Evolutionary conservation across 2,888 invertebrate genomes (phyloP).

Genomic region (Agrochola lota): DNA sequence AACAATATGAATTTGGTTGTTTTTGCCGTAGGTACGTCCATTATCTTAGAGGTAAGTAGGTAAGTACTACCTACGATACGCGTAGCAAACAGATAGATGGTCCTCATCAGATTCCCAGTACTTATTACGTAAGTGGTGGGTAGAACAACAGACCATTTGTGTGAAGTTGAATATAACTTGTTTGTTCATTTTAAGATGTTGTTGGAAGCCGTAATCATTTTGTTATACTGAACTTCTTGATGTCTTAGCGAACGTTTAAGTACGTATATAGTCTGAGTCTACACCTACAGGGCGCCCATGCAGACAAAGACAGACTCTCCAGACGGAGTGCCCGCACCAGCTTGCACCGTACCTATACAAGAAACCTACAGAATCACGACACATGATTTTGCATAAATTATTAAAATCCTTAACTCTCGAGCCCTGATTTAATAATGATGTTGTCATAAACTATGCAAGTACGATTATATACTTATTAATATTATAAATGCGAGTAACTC

Average conservation of each 20-base stretch:
- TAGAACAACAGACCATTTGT: background rate
- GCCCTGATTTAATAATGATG: background rate
- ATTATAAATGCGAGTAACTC: background rate
- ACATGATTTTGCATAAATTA: background rate
- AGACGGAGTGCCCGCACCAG: background rate
- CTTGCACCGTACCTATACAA: too few species aligned
- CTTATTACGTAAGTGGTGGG: background rate
- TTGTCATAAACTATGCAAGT: background rate
- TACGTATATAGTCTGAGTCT: background rate
- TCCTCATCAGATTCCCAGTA: background rate
- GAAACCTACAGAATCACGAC: background rate
- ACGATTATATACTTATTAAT: background rate
- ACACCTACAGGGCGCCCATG: background rate
- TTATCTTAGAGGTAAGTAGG: slow-evolving; percentile 14
- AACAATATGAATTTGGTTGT: slow-evolving; percentile 5
- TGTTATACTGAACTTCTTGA: background rate
- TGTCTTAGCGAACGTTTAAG: background rate
- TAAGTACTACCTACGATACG: background rate
- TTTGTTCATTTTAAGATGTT: background rate
- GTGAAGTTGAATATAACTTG: slow-evolving; percentile 2
- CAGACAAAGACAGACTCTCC: background rate
- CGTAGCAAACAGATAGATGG: too few species aligned
- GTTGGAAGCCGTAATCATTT: slow-evolving; percentile 1
- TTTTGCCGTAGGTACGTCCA: background rate
- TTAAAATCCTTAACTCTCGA: background rate